Evolutionary conservation across 1,140 invertebrate genomes (phyloP).

Genomic region (Cydia pomonella): DNA sequence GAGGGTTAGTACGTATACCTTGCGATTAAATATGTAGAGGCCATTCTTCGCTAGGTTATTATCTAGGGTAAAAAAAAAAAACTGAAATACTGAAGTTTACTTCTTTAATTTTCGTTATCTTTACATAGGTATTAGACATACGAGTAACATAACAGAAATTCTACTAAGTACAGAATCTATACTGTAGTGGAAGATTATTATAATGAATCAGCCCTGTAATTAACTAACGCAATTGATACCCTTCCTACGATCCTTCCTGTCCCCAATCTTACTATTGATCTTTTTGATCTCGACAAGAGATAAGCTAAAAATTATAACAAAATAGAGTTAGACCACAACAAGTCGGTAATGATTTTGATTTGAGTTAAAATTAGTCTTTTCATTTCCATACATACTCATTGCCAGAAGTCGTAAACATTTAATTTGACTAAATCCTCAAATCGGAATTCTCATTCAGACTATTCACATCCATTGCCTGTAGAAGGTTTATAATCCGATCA

Average conservation of each 20-base stretch:
- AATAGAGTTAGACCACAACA: no score
- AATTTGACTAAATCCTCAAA: not conserved
- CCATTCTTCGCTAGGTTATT: no score
- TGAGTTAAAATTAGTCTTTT: no score
- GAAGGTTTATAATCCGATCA: slow-evolving; percentile 66
- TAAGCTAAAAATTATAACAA: not conserved
- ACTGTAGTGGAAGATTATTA: not conserved
- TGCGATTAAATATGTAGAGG: no score
- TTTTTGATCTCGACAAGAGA: not conserved
- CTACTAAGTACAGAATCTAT: no score
- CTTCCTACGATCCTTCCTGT: not conserved
- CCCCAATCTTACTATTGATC: not conserved
- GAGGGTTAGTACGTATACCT: no score
- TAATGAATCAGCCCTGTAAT: not conserved
- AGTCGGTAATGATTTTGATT: no score
- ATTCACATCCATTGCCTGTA: slow-evolving; percentile 53
- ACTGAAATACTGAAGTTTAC: no score
- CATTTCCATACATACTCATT: not conserved
- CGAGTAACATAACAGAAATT: not conserved
- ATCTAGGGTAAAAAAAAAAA: no score
- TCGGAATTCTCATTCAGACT: not conserved
- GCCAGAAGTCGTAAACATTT: not conserved
- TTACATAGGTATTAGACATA: no score
- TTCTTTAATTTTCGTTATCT: no score
- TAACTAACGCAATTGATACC: not conserved